phyloP scores from a whole-genome alignment of 1,140 invertebrate species.

The Pseudomyrmex cubaensis region DNA sequence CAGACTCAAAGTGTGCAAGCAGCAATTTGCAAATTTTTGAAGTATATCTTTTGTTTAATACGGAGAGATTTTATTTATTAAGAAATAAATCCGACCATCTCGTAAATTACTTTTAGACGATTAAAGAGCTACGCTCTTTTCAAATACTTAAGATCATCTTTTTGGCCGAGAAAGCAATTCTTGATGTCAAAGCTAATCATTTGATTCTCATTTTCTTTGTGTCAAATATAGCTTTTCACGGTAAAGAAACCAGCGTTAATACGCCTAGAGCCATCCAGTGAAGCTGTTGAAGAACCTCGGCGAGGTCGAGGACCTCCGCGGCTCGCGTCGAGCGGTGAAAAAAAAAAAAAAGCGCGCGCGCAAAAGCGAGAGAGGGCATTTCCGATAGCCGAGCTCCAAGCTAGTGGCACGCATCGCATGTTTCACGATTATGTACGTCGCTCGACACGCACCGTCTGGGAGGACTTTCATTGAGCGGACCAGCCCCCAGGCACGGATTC shows the following conservation, averaged over 20 bases:
- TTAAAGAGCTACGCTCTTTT: too few relatives aligned
- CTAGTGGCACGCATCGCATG: slow-evolving; percentile 61
- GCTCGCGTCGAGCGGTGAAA: slow-evolving; percentile 33
- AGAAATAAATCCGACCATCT: too few relatives aligned
- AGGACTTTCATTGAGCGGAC: slow-evolving; percentile 76
- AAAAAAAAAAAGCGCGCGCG: slow-evolving; percentile 28
- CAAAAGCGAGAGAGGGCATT: slow-evolving; percentile 36
- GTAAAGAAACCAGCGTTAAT: slow-evolving; percentile 9
- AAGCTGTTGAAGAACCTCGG: slow-evolving; percentile 22
- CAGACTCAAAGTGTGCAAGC: too few relatives aligned
- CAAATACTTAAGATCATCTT: too few relatives aligned
- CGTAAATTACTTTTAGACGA: too few relatives aligned
- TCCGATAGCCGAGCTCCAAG: slow-evolving; percentile 30
- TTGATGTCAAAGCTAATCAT: neutral
- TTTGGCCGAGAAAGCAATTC: too few relatives aligned
- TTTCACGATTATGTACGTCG: slow-evolving; percentile 70
- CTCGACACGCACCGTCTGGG: slow-evolving; percentile 64
- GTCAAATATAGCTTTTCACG: neutral
- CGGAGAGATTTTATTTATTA: too few relatives aligned
- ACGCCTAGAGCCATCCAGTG: neutral
- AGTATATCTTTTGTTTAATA: too few relatives aligned
- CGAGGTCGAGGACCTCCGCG: slow-evolving; percentile 35
- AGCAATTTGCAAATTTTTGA: too few relatives aligned
- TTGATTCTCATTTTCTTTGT: neutral
- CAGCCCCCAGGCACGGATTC: slow-evolving; percentile 68